These are phyloP conservation scores for Hecatera dysodea DNA, from an alignment of 2,888 invertebrate genomes.

Conservation along the genomic window DNA sequence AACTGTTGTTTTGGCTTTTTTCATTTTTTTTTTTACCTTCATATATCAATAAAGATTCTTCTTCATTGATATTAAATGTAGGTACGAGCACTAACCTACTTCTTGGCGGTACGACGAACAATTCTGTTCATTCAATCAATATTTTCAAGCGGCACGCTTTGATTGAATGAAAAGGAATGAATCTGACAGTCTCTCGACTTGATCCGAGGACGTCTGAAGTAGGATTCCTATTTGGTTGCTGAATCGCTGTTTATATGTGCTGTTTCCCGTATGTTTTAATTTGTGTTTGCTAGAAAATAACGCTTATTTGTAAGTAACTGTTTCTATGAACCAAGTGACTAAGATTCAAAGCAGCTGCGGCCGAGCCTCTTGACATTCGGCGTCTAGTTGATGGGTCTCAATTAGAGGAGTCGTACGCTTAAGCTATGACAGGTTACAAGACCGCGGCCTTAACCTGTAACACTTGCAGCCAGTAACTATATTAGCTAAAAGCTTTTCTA, in stretches of 20 bases:
- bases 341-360: not conserved
- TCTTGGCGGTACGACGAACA: too few species aligned
- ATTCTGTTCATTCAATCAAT: not conserved
- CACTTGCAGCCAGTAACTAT: not conserved
- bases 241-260: not conserved
- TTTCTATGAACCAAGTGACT: conserved; percentile 15
- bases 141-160: too few species aligned
- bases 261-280: not conserved
- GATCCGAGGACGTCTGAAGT: not conserved
- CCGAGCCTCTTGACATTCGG: not conserved
- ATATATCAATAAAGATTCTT: too few species aligned
- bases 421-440: not conserved
- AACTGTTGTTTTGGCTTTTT: not conserved
- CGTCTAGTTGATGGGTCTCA: conserved; percentile 14
- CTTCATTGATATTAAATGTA: too few species aligned
- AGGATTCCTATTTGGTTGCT: not conserved
- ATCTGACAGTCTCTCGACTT: too few species aligned
- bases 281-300: not conserved
- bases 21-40: too few species aligned
- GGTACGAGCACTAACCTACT: not conserved
- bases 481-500: not conserved
- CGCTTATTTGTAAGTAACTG: not conserved
- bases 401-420: conserved; percentile 2
- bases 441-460: not conserved
- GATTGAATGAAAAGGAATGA: too few species aligned